Evolutionary conservation across 2,113 vertebrate species (phyloP), one percentile per base, ranked within the genome.

Genomic region (Lonchura striata): DNA sequence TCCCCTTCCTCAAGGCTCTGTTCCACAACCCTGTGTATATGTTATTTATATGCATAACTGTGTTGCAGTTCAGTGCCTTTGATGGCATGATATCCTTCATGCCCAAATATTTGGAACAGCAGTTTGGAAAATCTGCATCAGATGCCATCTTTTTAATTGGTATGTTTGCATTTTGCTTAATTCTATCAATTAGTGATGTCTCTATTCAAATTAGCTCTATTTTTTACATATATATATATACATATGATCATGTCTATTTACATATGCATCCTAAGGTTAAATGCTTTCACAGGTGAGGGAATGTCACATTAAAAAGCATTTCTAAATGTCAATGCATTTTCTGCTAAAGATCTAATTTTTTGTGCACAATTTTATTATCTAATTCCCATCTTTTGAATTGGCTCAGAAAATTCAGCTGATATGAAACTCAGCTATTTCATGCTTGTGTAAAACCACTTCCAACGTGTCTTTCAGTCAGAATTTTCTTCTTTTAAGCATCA

Each of bases 21-120:
- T 65, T 98, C 69, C 81, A 80, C 86, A 99, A 98, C 60, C 97
- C 97, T 6, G 65, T 98, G 54, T 99, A 99, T 90, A 97, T 99
- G 97, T 96, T 99, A 84, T 98, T 99, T 88, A 97, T 99, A 66
- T 98, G 98, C 57, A 95, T 98, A 64, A 98, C 93, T 61, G 95
- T 99, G 78, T 65, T 99, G 33, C 98, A 99, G 91, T 98, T 99
- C 96, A 99, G 97, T 60, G 98, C 98, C 53, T 98, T 98, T 19
- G 97, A 98, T 13, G 98, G 98, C 59, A 97, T 99, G 91, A 33
- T 99, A 44, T 98, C 98, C n/a, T 99, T 99, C 94, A 98, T 98
- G 97, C 98, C 99, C 72, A 99, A 99, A 88, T 99, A 99, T 90
- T 92, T 99, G 97, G 99, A 99, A 76, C 99, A 99, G 27, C 99